phyloP scores from a whole-genome alignment of 1,140 invertebrate genomes.

The Bombus confusus region DNA sequence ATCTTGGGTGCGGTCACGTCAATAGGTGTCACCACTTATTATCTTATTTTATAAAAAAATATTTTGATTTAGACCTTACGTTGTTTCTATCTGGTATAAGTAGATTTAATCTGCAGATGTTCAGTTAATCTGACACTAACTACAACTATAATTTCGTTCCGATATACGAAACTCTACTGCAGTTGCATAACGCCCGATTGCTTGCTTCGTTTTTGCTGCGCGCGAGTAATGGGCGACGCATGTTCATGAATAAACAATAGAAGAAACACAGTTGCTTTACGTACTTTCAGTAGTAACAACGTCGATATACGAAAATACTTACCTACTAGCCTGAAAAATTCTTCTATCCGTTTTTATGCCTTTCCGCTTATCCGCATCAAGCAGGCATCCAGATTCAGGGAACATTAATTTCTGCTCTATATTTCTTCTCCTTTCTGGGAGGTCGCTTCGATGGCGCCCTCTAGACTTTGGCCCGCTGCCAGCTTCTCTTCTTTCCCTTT shows the following conservation, averaged over 20 bases:
- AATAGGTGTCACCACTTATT: too few species aligned
- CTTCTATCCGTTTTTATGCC: too few species aligned
- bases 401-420: conserved; percentile 45
- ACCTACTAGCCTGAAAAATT: background rate
- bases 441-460: background rate
- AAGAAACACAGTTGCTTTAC: background rate
- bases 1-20: too few species aligned
- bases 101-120: background rate
- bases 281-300: background rate
- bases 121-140: background rate
- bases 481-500: conserved; percentile 31
- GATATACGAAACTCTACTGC: background rate
- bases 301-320: background rate
- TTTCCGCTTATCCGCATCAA: background rate
- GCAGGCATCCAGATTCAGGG: background rate
- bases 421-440: conserved; percentile 31
- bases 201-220: background rate
- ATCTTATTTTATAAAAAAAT: too few species aligned
- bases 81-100: too few species aligned
- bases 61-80: too few species aligned
- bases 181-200: background rate
- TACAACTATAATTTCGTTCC: background rate
- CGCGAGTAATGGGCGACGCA: background rate
- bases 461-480: conserved; percentile 4
- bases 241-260: conserved; percentile 42